phyloP scores from a whole-genome alignment of 2,113 vertebrate genomes.

The Osmerus mordax region DNA sequence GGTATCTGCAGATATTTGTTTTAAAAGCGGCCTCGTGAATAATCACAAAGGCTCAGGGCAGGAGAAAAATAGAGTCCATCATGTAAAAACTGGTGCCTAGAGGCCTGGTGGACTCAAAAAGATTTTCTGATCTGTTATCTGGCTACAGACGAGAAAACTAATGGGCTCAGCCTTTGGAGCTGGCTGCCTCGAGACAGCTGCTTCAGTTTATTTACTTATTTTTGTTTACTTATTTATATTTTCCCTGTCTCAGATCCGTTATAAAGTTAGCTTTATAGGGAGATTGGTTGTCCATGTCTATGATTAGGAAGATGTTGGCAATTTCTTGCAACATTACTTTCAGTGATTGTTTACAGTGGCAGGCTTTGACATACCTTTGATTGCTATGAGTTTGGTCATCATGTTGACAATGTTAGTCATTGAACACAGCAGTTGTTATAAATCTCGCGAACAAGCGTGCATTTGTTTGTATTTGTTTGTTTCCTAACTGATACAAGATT shows the following conservation, averaged over 20 bases:
- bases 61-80: constrained; percentile 53
- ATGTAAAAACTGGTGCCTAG: constrained; percentile 39
- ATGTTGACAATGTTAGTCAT: background rate
- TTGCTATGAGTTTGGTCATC: constrained; percentile 13
- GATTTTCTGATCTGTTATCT: constrained; percentile 63
- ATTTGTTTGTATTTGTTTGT: constrained; percentile 9
- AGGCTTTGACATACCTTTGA: background rate
- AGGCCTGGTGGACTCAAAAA: constrained; percentile 61
- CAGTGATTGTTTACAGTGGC: constrained; percentile 5
- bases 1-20: constrained; percentile 52
- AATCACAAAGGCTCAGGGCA: constrained; percentile 37
- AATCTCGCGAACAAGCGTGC: background rate
- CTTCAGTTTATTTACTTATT: constrained; percentile 42
- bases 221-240: constrained; percentile 37
- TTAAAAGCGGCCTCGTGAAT: constrained; percentile 58
- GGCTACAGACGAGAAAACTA: constrained; percentile 53
- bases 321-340: constrained; percentile 2
- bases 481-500: background rate
- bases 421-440: background rate
- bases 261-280: constrained; percentile 12
- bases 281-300: background rate
- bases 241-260: constrained; percentile 36
- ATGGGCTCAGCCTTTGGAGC: constrained; percentile 47
- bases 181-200: constrained; percentile 52
- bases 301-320: background rate